Conservation (phyloP, 2,113 vertebrate species). For the Alouatta palliata region DNA sequence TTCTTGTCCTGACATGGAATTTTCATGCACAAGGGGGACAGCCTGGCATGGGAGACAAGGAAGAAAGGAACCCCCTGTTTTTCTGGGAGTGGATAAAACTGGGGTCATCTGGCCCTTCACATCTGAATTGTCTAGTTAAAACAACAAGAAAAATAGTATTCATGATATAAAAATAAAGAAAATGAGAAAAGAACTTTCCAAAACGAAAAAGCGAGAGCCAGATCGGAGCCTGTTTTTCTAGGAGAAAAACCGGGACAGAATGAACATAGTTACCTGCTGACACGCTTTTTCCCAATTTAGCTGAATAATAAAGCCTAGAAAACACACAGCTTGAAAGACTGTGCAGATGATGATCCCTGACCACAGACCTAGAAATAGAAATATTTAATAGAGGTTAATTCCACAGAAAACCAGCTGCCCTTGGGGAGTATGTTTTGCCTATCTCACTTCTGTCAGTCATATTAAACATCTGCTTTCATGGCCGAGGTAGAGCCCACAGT, state of each 20-base stretch:
- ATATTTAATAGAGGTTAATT: background rate
- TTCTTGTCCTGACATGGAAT: background rate
- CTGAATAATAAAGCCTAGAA: slow-evolving; percentile 84
- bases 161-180: background rate
- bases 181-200: background rate
- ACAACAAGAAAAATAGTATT: background rate
- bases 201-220: background rate
- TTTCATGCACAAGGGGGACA: background rate
- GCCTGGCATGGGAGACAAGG: background rate
- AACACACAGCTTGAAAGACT: slow-evolving; percentile 86
- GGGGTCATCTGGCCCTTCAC: background rate
- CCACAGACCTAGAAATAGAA: slow-evolving; percentile 89
- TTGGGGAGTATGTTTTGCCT: rapidly evolving
- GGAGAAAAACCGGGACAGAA: background rate
- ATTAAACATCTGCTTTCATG: background rate
- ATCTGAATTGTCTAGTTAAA: background rate
- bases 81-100: background rate
- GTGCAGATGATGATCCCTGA: slow-evolving; percentile 87
- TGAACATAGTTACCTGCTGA: slow-evolving; percentile 86
- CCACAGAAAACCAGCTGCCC: rapidly evolving
- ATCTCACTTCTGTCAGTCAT: background rate
- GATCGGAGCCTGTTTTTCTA: background rate
- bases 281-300: slow-evolving; percentile 91
- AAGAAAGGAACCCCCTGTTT: background rate
- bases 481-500: background rate